Evolutionary conservation across 2,888 invertebrate genomes (phyloP), one percentile per base, ranked within the genome.

Genomic region (Aphidoletes aphidimyza): DNA sequence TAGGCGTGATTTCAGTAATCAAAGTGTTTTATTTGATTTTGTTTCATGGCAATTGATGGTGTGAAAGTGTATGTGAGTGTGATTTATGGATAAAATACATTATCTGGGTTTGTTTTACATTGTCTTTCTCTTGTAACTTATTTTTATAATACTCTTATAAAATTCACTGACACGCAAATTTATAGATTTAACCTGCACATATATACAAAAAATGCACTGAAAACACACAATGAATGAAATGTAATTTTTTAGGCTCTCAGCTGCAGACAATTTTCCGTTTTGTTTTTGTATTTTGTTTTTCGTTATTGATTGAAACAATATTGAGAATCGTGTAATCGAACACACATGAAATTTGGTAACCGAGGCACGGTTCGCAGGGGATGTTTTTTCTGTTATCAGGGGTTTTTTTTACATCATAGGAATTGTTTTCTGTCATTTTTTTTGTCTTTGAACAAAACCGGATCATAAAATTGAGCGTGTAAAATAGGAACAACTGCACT

Each of bases 51-150:
- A 81, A 30, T 69, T 69, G 69, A 39, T 81, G 81, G 39, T 39
- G 81, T 81, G 81, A 81, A 37, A 39, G 37, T 36, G n/a, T 81
- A 39, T 81, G 81, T 81, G 81, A 69, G 81, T 81, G 81, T 81
- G 81, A 81, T 81, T 69, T 69, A 30, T 69, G 69, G 39, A n/a
- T n/a, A 39, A 37, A 37, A n/a, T 54, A 22, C 6, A 37, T 6
- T n/a, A 8, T 81, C 1, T 30, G n/a, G 59, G 8, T 36, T 81
- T 36, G 81, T 37, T 37, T 81, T n/a, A 36, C 78, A 78, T 17
- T 47, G 59, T 59, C 59, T 2, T 59, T 59, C 1, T 59, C 26
- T 59, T 78, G 17, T 17, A 3, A n/a, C 22, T 78, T 78, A 34
- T 34, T 14, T 78, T 78, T 3, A 78, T 26, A 78, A 6, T 30